Percentiles rank a stretch among this genome's conserved stretches.
Evolutionary conservation across 1,140 invertebrate genomes (phyloP).

Genomic region (Lordiphosa mommai): DNA sequence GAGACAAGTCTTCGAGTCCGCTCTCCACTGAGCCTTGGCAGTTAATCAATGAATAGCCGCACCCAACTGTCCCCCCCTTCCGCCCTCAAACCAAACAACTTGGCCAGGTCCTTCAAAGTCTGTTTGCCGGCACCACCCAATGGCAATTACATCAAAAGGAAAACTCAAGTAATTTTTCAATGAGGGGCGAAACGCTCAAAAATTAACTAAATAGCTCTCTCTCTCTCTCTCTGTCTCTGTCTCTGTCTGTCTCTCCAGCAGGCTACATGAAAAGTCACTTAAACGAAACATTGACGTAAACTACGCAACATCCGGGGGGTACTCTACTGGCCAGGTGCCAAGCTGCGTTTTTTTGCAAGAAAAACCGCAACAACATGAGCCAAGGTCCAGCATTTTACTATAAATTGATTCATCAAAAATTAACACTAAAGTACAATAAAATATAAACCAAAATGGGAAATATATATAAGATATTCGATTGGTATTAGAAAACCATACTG

Average conservation of each 20-base stretch:
- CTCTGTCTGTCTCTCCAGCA: not conserved
- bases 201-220: constrained; percentile 63
- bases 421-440: too few relatives aligned
- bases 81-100: too few relatives aligned
- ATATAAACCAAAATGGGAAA: too few relatives aligned
- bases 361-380: too few relatives aligned
- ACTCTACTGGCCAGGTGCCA: not conserved
- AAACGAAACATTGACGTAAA: constrained; percentile 1
- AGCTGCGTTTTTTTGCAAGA: too few relatives aligned
- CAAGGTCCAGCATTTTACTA: too few relatives aligned
- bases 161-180: constrained; percentile 63
- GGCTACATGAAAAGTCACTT: constrained; percentile 60
- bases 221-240: too few relatives aligned
- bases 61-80: constrained; percentile 5
- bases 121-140: not conserved
- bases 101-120: not conserved
- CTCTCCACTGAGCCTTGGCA: constrained; percentile 31
- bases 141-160: constrained; percentile 71
- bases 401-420: too few relatives aligned
- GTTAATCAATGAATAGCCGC: constrained; percentile 65
- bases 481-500: too few relatives aligned
- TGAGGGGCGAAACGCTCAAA: constrained; percentile 46
- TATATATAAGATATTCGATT: too few relatives aligned
- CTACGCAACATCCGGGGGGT: constrained; percentile 7
- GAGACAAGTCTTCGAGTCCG: not conserved